Evolutionary conservation across 2,113 vertebrate genomes (phyloP), one percentile per base, ranked within the genome.

Genomic region (Dipodomys merriami): DNA sequence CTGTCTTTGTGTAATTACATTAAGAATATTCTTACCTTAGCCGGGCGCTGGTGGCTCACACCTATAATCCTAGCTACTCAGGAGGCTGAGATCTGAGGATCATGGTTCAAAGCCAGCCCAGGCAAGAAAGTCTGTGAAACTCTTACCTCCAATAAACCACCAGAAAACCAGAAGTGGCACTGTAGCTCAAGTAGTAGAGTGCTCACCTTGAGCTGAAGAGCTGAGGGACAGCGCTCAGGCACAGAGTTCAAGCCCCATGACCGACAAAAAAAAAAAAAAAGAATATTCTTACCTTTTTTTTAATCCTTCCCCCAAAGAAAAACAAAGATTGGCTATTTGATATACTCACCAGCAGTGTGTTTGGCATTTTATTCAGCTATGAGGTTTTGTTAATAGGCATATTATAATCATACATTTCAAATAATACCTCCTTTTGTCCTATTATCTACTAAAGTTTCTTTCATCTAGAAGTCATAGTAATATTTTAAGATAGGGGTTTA

Each of bases 371-470:
- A 86, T 83, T 8, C 30, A 87, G 35, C 57, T 78, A 6, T n/a
- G 44, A 5, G 18, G 77, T 91, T 84, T 94, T 33, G 60, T 20
- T 62, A 69, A 74, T 4, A 77, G 8, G 2, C 12, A 53, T 12
- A 30, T 84, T 83, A 69, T 1, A 84, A 60, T 79, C 33, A 86
- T 57, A 81, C 25, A 67, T 86, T 91, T 88, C 46, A 86, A 77
- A 11, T 83, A 57, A 20, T 65, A 27, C 16, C 62, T 6, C 39
- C 13, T 7, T 11, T 79, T 19, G 23, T 20, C 16, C 13, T 10
- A 16, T 39, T 33, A 68, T 11, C 15, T 94, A 79, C 20, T 57
- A 57, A 76, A 0, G 49, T 71, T 85, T 25, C 46, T 4, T 90
- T 27, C 49, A 72, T 85, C 53, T 64, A 53, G 71, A 90, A 71